Conservation (phyloP, 1,140 invertebrate species). For the Diabrotica undecimpunctata region DNA sequence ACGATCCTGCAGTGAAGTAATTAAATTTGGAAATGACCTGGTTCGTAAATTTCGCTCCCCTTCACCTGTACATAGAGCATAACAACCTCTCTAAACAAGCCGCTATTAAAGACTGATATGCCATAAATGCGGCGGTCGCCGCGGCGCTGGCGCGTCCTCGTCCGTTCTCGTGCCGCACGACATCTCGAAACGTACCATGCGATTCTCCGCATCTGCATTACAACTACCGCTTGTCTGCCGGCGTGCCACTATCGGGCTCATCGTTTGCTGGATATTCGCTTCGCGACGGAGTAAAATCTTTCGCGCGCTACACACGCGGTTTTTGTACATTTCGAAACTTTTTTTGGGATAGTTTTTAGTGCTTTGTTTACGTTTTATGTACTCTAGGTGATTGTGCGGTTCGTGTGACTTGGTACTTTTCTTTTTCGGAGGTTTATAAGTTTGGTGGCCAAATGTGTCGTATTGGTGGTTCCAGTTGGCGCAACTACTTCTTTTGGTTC, state of each 20-base stretch:
- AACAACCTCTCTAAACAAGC: neutral
- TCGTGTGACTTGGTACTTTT: too few relatives aligned
- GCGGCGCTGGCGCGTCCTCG: conserved; percentile 24
- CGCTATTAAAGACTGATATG: neutral
- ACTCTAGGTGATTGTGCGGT: too few relatives aligned
- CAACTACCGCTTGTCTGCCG: conserved; percentile 25
- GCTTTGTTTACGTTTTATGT: too few relatives aligned
- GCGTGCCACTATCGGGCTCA: conserved; percentile 4
- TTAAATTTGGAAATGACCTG: too few relatives aligned
- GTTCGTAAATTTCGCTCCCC: too few relatives aligned
- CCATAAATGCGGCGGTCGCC: neutral
- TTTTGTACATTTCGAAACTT: neutral
- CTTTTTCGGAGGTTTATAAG: neutral
- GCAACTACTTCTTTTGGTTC: conserved; percentile 7
- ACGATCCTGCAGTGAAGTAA: too few relatives aligned
- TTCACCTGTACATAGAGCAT: neutral
- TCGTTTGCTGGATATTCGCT: neutral
- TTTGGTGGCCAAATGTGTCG: conserved; percentile 10
- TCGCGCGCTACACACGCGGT: neutral
- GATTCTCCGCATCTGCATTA: conserved; percentile 28
- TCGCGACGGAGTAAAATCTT: neutral
- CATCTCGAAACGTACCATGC: conserved; percentile 21
- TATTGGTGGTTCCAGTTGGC: conserved; percentile 6
- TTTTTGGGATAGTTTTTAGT: too few relatives aligned
- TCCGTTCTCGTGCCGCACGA: conserved; percentile 16